Percentiles rank a stretch among this genome's conserved stretches.
Evolutionary conservation across 1,140 invertebrate species (phyloP).

Genomic region (Physella acuta): DNA sequence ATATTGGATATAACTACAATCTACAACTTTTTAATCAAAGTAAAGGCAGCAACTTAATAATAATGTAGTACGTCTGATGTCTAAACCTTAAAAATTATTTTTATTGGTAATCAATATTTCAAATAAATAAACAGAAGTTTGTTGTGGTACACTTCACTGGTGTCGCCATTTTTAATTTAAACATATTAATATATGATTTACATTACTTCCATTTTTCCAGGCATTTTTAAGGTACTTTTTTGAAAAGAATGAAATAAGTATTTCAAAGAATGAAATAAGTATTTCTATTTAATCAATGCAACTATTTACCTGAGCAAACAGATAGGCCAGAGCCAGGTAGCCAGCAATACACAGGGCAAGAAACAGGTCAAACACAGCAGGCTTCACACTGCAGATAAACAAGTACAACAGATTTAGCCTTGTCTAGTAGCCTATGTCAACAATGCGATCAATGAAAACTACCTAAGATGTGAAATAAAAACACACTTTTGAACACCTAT

Average conservation of each 20-base stretch:
- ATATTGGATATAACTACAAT: no score
- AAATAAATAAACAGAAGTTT: background rate
- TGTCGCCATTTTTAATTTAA: background rate
- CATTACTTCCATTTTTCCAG: background rate
- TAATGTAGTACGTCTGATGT: no score
- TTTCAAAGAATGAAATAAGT: background rate
- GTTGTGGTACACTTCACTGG: background rate
- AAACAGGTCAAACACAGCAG: conserved; percentile 94
- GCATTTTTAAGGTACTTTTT: background rate
- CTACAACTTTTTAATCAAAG: no score
- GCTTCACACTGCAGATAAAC: conserved; percentile 77
- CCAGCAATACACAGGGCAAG: conserved; percentile 80
- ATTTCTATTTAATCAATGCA: background rate
- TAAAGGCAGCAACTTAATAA: no score
- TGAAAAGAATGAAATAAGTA: background rate
- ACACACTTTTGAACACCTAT: background rate
- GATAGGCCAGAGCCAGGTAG: conserved; percentile 82
- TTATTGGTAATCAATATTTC: background rate
- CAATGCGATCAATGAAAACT: background rate
- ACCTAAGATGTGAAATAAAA: background rate
- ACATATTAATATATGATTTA: background rate
- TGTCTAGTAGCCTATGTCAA: background rate
- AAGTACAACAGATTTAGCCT: background rate
- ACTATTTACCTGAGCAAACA: conserved; percentile 71
- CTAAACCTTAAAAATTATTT: no score